Conservation (phyloP, 1,140 invertebrate genomes). For the Brachionus paranguensis region DNA sequence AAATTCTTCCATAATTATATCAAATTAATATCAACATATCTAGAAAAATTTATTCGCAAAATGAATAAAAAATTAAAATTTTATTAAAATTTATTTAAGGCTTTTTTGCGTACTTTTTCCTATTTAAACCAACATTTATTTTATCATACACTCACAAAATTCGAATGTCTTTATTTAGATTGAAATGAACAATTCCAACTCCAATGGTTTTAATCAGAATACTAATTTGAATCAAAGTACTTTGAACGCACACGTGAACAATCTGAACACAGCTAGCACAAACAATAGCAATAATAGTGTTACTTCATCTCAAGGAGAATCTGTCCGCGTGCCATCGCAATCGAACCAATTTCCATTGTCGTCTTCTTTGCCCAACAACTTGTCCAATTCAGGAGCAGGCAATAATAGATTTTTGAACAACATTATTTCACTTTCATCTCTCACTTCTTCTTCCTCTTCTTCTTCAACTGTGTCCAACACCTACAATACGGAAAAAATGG, state of each 20-base stretch:
- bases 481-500: slow-evolving; percentile 2
- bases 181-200: slow-evolving; percentile 21
- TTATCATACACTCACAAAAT: background rate
- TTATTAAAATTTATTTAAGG: slow-evolving; percentile 6
- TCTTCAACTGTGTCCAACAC: slow-evolving; percentile 7
- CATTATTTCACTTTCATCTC: background rate
- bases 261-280: background rate
- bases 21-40: background rate
- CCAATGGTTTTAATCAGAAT: slow-evolving; percentile 22
- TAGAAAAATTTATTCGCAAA: background rate
- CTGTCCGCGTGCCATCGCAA: background rate
- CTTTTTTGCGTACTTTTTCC: slow-evolving; percentile 25
- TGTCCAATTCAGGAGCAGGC: background rate
- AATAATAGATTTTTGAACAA: background rate
- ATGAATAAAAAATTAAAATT: slow-evolving; percentile 35
- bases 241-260: background rate
- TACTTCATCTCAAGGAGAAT: background rate
- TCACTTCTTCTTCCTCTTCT: background rate
- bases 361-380: background rate
- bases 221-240: background rate
- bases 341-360: background rate
- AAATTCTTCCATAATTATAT: background rate
- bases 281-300: background rate
- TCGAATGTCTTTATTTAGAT: background rate
- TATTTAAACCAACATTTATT: background rate